phyloP scores from a whole-genome alignment of 2,888 invertebrate species.

The Thera britannica region DNA sequence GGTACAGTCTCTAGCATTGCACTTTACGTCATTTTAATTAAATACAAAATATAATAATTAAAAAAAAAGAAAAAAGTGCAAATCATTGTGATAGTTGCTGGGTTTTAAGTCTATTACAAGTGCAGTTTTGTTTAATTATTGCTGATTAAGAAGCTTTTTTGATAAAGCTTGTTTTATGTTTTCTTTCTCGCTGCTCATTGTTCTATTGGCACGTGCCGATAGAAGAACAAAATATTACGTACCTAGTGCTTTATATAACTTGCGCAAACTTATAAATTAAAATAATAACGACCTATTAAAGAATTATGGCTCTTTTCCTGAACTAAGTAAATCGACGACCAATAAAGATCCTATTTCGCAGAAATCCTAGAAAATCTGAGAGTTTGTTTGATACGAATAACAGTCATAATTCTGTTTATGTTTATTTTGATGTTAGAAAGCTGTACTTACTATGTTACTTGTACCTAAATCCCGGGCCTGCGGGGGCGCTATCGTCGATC shows the following conservation, averaged over 20 bases:
- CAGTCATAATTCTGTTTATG: too few relatives aligned
- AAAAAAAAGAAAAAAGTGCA: too few relatives aligned
- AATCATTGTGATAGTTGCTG: not conserved
- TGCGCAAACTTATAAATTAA: not conserved
- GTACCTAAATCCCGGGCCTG: slow-evolving; percentile 5
- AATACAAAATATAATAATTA: too few relatives aligned
- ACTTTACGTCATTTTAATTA: too few relatives aligned
- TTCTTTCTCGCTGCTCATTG: slow-evolving; percentile 13
- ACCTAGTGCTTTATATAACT: not conserved
- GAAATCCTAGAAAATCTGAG: too few relatives aligned
- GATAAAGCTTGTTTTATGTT: slow-evolving; percentile 24
- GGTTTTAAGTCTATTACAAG: not conserved
- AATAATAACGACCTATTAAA: not conserved
- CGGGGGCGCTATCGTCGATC: slow-evolving; percentile 19
- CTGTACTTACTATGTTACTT: not conserved
- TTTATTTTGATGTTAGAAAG: not conserved
- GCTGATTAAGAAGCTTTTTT: slow-evolving; percentile 14
- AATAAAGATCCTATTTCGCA: too few relatives aligned
- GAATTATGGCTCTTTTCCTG: too few relatives aligned
- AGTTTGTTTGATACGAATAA: too few relatives aligned
- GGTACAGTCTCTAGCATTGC: too few relatives aligned
- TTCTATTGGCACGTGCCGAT: slow-evolving; percentile 15
- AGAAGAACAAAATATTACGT: slow-evolving; percentile 10
- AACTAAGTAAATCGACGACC: too few relatives aligned
- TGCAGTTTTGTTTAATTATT: not conserved